Percentiles rank a stretch among this genome's conserved stretches.
phyloP scores from a whole-genome alignment of 2,797 vertebrate genomes.

The Tadarida brasiliensis region DNA sequence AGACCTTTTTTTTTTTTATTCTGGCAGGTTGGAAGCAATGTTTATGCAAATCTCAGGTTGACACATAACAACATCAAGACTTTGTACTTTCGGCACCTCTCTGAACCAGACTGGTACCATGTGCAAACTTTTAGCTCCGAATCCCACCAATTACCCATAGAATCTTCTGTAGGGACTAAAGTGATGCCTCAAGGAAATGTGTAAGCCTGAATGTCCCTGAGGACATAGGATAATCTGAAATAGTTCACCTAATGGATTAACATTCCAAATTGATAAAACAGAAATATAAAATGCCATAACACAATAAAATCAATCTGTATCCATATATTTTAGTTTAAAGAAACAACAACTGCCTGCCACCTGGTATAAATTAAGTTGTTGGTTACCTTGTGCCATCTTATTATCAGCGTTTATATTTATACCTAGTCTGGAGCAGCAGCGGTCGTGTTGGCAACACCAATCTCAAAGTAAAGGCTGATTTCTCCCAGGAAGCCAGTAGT shows the following conservation, averaged over 20 bases:
- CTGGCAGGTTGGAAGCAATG: neutral
- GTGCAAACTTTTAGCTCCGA: neutral
- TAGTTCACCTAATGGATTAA: neutral
- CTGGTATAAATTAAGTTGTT: neutral
- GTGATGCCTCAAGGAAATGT: neutral
- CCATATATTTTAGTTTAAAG: neutral
- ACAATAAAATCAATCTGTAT: neutral
- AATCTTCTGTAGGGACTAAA: neutral
- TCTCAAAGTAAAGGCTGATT: neutral
- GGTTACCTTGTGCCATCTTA: neutral
- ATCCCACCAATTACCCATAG: neutral
- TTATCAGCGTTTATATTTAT: neutral
- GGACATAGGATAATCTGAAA: neutral
- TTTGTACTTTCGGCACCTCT: neutral
- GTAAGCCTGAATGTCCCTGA: neutral
- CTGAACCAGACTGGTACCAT: neutral
- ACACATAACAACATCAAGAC: neutral
- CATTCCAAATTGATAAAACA: neutral
- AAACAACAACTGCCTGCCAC: neutral
- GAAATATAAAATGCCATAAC: neutral
- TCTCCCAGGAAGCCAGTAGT: neutral
- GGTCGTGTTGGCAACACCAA: neutral
- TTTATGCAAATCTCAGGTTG: neutral
- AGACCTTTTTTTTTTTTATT: constrained; percentile 15
- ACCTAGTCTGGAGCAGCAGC: neutral